phyloP scores from a whole-genome alignment of 1,140 invertebrate species.

The Temnothorax curvispinosus region DNA sequence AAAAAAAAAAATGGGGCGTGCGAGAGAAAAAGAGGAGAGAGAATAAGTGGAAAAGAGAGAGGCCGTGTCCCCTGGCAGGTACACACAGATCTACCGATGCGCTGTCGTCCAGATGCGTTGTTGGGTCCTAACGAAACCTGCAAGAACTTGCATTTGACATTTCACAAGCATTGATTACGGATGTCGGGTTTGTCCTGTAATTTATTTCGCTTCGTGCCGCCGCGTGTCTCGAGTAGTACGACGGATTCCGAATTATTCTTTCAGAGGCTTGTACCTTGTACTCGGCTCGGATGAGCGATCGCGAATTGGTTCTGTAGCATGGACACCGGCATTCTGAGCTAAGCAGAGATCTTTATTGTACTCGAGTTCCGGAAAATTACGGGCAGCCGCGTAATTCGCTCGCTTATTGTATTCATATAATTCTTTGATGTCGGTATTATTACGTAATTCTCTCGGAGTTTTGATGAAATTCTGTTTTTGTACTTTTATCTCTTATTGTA shows the following conservation, averaged over 20 bases:
- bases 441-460: slow-evolving; percentile 5
- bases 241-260: slow-evolving; percentile 15
- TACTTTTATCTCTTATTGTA: background rate
- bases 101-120: slow-evolving; percentile 43
- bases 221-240: background rate
- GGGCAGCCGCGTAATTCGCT: slow-evolving; percentile 14
- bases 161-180: slow-evolving; percentile 29
- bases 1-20: background rate
- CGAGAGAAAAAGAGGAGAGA: background rate
- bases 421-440: slow-evolving; percentile 29
- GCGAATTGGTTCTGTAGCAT: slow-evolving; percentile 11
- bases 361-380: slow-evolving; percentile 41
- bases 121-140: slow-evolving; percentile 25
- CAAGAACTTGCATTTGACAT: slow-evolving; percentile 48
- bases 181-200: background rate
- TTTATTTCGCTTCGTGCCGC: slow-evolving; percentile 17
- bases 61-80: slow-evolving; percentile 7
- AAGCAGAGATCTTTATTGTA: slow-evolving; percentile 27
- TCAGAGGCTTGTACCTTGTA: slow-evolving; percentile 11
- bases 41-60: background rate
- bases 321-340: background rate
- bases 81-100: slow-evolving; percentile 12
- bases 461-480: slow-evolving; percentile 10
- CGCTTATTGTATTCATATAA: slow-evolving; percentile 22
- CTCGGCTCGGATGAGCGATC: slow-evolving; percentile 34